Percentiles rank a stretch among this genome's conserved stretches.
Conservation (phyloP, 2,113 vertebrate genomes). For the Garra rufa region DNA sequence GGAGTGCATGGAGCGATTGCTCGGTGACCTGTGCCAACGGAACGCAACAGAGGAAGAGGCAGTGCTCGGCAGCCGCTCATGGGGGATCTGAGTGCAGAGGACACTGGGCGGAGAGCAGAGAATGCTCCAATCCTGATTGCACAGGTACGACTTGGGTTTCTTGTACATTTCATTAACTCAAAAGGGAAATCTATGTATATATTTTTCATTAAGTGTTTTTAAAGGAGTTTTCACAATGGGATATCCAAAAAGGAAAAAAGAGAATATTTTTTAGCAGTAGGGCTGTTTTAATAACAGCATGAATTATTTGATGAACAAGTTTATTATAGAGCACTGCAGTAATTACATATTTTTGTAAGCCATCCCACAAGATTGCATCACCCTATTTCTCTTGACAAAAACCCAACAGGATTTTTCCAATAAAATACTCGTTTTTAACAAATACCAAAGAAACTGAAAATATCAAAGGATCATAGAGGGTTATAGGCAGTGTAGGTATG, state of each 20-base stretch:
- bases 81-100: conserved; percentile 96
- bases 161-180: background rate
- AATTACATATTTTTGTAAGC: background rate
- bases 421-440: no score
- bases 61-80: conserved; percentile 93
- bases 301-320: background rate
- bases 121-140: conserved; percentile 95
- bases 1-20: conserved; percentile 97
- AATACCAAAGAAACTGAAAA: no score
- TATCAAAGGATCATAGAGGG: no score
- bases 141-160: conserved; percentile 82
- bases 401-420: no score
- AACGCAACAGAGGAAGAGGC: conserved; percentile 94
- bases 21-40: conserved; percentile 98
- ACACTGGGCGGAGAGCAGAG: conserved; percentile 96
- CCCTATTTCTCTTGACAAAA: no score
- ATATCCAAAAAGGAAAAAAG: background rate
- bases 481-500: no score
- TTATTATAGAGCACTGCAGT: background rate
- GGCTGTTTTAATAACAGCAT: background rate
- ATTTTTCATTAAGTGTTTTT: background rate
- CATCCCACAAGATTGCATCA: no score
- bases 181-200: background rate
- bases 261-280: background rate
- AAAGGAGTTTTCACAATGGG: no score